Evolutionary conservation across 2,888 invertebrate species (phyloP).

Genomic region (Neelides folsomi): DNA sequence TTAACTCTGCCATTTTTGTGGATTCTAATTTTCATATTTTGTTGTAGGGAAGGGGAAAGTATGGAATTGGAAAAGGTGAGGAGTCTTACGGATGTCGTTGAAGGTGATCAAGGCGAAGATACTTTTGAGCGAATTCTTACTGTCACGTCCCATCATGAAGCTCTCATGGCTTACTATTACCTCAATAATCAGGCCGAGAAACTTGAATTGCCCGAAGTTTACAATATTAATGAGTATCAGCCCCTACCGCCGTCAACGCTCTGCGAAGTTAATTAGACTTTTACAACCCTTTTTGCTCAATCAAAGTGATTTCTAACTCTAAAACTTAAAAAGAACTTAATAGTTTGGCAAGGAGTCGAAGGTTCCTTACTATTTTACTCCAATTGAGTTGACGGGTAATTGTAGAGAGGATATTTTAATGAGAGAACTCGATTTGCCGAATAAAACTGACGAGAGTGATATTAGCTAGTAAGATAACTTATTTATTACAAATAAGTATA

Average conservation of each 20-base stretch:
- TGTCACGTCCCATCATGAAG: constrained; percentile 73
- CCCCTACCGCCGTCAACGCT: not conserved
- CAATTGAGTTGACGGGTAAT: no score
- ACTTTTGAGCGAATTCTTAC: constrained; percentile 46
- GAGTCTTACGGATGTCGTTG: constrained; percentile 19
- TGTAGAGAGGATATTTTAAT: constrained; percentile 7
- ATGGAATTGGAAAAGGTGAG: not conserved
- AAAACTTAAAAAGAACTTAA: not conserved
- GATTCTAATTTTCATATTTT: no score
- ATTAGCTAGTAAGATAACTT: no score
- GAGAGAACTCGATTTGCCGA: no score
- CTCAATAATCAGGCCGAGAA: constrained; percentile 57
- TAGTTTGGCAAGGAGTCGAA: not conserved
- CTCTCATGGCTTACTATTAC: constrained; percentile 81
- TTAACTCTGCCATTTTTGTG: no score
- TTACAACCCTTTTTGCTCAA: constrained; percentile 1
- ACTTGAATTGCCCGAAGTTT: constrained; percentile 21
- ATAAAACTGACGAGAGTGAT: no score
- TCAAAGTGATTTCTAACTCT: constrained; percentile 5
- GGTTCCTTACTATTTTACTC: not conserved
- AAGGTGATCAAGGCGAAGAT: constrained; percentile 38
- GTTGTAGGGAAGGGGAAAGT: no score
- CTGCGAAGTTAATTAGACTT: no score
- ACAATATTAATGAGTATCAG: constrained; percentile 16
- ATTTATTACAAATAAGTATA: no score